phyloP scores from a whole-genome alignment of 2,113 vertebrate genomes.

The Phrynocephalus versicolor region DNA sequence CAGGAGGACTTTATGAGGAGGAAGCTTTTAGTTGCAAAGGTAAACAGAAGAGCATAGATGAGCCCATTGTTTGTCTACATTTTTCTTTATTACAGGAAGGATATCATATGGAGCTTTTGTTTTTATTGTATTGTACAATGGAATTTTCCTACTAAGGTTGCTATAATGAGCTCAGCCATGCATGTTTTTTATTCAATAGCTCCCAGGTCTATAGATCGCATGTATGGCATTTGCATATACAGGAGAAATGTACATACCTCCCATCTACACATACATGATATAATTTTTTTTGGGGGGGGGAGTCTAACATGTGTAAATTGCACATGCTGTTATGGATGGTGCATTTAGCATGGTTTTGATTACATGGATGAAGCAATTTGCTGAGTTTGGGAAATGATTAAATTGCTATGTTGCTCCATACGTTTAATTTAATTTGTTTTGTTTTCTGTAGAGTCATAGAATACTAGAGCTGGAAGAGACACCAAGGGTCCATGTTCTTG shows the following conservation, averaged over 20 bases:
- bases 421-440: too few relatives aligned
- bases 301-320: neutral
- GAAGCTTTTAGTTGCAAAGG: slow-evolving; percentile 70
- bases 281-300: neutral
- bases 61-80: slow-evolving; percentile 68
- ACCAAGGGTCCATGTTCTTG: too few relatives aligned
- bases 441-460: too few relatives aligned
- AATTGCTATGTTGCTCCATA: too few relatives aligned
- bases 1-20: slow-evolving; percentile 63
- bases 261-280: neutral
- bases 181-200: neutral
- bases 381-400: neutral
- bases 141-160: slow-evolving; percentile 49
- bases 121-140: slow-evolving; percentile 58
- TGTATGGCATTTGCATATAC: neutral
- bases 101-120: slow-evolving; percentile 53
- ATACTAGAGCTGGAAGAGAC: too few relatives aligned
- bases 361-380: neutral
- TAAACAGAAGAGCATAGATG: slow-evolving; percentile 55
- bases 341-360: neutral
- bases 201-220: neutral
- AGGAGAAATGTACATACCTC: too few relatives aligned
- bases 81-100: slow-evolving; percentile 66
- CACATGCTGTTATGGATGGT: neutral
- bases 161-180: neutral